Conservation (phyloP, 2,888 invertebrate genomes). For the Platypus cylindrus region DNA sequence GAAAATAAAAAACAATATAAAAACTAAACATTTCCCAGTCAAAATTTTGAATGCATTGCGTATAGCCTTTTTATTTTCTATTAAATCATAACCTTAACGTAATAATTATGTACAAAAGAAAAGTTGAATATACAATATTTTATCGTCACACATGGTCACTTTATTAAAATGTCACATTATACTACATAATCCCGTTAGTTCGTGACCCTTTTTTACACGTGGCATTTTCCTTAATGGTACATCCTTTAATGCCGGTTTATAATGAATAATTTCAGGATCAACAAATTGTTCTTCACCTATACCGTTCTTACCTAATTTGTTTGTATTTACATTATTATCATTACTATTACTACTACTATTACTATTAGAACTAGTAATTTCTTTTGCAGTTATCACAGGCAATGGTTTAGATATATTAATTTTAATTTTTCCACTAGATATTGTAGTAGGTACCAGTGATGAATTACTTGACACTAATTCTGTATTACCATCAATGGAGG, state of each 20-base stretch:
- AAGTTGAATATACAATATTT: too few species aligned
- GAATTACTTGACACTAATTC: conserved; percentile 33
- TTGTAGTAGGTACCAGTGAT: conserved; percentile 20
- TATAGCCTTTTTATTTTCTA: too few species aligned
- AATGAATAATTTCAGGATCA: conserved; percentile 38
- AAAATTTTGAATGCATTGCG: too few species aligned
- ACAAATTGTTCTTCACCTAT: conserved; percentile 47
- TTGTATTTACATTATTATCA: conserved; percentile 42
- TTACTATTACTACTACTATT: conserved; percentile 24
- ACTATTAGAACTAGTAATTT: conserved; percentile 17
- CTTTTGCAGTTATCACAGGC: conserved; percentile 34
- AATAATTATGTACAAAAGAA: too few species aligned
- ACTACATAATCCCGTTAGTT: conserved; percentile 75
- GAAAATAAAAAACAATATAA: too few species aligned
- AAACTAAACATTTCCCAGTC: too few species aligned
- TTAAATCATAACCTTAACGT: too few species aligned
- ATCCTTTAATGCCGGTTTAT: conserved; percentile 55
- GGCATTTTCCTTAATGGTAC: conserved; percentile 57
- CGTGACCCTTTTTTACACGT: conserved; percentile 58
- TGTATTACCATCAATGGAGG: conserved; percentile 67
- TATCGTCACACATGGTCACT: too few species aligned
- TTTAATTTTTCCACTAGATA: conserved; percentile 50
- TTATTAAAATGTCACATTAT: conserved; percentile 74
- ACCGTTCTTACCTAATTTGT: too few species aligned
- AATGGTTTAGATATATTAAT: conserved; percentile 70